Conservation (phyloP, 2,888 invertebrate genomes). For the Craniophora ligustri region DNA sequence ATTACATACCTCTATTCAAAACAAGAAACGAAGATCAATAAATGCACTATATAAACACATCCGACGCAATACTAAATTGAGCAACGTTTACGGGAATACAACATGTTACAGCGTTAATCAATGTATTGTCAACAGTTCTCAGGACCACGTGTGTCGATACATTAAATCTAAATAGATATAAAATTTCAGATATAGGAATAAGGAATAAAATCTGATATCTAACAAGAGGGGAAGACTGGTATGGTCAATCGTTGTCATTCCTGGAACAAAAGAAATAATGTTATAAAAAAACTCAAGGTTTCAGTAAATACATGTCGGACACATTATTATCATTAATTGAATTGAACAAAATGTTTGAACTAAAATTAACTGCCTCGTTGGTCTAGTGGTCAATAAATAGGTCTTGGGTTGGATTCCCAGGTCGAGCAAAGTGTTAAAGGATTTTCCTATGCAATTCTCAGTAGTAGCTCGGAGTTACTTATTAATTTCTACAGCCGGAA, state of each 20-base stretch:
- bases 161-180: constrained; percentile 82
- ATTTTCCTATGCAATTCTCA: too few species aligned
- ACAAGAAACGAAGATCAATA: constrained; percentile 55
- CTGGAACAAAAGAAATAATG: constrained; percentile 72
- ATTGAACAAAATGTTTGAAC: too few species aligned
- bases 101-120: constrained; percentile 74
- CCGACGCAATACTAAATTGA: constrained; percentile 79
- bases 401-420: too few species aligned
- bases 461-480: too few species aligned
- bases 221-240: constrained; percentile 86
- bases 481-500: too few species aligned
- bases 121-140: constrained; percentile 88
- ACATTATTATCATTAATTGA: too few species aligned
- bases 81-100: constrained; percentile 83
- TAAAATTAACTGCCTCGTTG: too few species aligned
- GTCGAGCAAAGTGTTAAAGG: too few species aligned
- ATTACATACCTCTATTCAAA: constrained; percentile 49
- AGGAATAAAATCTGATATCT: constrained; percentile 84
- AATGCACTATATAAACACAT: constrained; percentile 50
- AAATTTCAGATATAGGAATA: constrained; percentile 84
- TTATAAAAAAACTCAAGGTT: too few species aligned
- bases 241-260: constrained; percentile 84
- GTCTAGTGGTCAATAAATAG: too few species aligned
- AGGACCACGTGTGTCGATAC: constrained; percentile 75
- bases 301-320: too few species aligned